Conservation (phyloP, 2,888 invertebrate genomes). For the Thereva nobilitata region DNA sequence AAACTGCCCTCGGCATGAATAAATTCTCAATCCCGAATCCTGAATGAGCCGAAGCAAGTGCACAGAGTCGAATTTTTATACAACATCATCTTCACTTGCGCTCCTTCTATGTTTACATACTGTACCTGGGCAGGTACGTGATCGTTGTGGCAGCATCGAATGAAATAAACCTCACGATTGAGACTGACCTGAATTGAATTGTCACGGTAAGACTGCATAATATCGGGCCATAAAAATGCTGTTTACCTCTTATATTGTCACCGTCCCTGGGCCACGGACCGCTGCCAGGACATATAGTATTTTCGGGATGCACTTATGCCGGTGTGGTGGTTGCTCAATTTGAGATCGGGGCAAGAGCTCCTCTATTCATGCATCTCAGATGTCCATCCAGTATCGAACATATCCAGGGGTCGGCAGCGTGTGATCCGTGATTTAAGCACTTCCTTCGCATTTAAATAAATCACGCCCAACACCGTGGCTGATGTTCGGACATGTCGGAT, state of each 20-base stretch:
- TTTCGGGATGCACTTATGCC: background rate
- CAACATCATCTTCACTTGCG: constrained; percentile 22
- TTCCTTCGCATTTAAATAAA: constrained; percentile 41
- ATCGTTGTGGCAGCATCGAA: background rate
- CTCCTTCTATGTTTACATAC: constrained; percentile 20
- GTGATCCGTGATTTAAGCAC: constrained; percentile 40
- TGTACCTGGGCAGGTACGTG: background rate
- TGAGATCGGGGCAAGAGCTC: background rate
- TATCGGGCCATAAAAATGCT: constrained; percentile 11
- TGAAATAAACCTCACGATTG: constrained; percentile 6
- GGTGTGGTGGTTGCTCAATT: constrained; percentile 16
- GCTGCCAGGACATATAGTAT: too few relatives aligned
- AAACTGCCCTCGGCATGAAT: constrained; percentile 9
- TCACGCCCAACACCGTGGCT: constrained; percentile 32
- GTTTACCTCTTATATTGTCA: constrained; percentile 27
- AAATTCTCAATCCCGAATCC: constrained; percentile 16
- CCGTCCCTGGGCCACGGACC: background rate
- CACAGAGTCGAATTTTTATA: constrained; percentile 23
- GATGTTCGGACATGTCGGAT: constrained; percentile 26
- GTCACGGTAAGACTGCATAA: constrained; percentile 5
- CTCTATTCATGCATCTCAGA: constrained; percentile 15
- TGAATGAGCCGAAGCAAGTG: background rate
- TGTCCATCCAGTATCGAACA: constrained; percentile 4
- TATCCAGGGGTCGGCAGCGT: constrained; percentile 11
- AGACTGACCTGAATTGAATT: constrained; percentile 21